Conservation (phyloP, 2,888 invertebrate species). For the Cosmopolites sordidus region DNA sequence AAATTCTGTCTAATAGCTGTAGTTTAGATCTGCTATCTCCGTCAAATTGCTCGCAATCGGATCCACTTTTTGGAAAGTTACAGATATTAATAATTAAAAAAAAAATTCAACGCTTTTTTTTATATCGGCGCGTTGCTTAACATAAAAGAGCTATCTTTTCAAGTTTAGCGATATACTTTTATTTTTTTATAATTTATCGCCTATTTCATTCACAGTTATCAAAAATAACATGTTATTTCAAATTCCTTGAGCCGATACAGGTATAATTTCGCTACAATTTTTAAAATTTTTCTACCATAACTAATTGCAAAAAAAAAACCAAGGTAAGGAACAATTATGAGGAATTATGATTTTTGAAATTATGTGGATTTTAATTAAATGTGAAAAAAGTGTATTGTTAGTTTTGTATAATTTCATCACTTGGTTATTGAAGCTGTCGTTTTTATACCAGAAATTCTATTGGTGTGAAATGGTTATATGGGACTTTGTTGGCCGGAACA, state of each 20-base stretch:
- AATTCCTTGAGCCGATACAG: conserved; percentile 8
- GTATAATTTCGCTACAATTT: conserved; percentile 24
- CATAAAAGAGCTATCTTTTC: neutral
- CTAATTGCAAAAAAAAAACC: conserved; percentile 27
- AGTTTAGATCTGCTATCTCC: neutral
- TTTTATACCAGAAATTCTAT: neutral
- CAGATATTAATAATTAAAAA: too few species aligned
- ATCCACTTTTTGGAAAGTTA: too few species aligned
- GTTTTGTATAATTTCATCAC: conserved; percentile 10
- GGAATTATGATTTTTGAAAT: conserved; percentile 27
- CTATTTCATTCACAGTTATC: conserved; percentile 16
- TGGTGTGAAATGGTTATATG: neutral
- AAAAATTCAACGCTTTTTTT: too few species aligned
- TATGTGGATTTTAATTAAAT: conserved; percentile 27
- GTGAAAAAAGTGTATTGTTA: conserved; percentile 23
- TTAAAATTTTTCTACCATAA: conserved; percentile 29
- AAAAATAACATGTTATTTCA: conserved; percentile 17
- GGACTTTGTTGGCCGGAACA: neutral
- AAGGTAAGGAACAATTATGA: conserved; percentile 30
- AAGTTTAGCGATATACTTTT: neutral
- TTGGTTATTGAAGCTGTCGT: conserved; percentile 1
- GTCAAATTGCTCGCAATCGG: too few species aligned
- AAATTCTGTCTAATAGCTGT: neutral
- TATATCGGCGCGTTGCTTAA: neutral
- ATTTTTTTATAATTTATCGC: conserved; percentile 12